Evolutionary conservation across 2,888 invertebrate species (phyloP).

Genomic region (Nomada fucata): DNA sequence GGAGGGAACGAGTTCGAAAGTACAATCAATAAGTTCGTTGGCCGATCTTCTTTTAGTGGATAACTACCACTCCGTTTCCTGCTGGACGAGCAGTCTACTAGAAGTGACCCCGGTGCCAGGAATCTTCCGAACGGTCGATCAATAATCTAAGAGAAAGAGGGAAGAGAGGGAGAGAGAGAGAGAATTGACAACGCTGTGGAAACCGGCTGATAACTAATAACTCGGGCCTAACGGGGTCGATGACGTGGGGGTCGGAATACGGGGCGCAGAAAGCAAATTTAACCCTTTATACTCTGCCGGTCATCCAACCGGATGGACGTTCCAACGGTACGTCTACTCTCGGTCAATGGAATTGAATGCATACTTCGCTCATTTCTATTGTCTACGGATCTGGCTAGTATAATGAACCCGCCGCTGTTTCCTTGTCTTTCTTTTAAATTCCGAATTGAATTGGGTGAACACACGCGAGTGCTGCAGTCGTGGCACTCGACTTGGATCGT

Average conservation of each 20-base stretch:
- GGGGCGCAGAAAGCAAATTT: slow-evolving; percentile 48
- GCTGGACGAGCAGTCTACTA: slow-evolving; percentile 70
- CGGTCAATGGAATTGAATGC: slow-evolving; percentile 31
- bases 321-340: slow-evolving; percentile 16
- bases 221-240: slow-evolving; percentile 44
- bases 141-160: slow-evolving; percentile 62
- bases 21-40: slow-evolving; percentile 74
- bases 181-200: slow-evolving; percentile 57
- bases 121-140: slow-evolving; percentile 73
- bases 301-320: background rate
- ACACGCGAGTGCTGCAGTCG: too few species aligned
- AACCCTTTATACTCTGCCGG: slow-evolving; percentile 22
- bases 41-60: slow-evolving; percentile 70
- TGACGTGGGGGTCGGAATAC: background rate
- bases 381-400: slow-evolving; percentile 1
- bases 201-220: slow-evolving; percentile 62
- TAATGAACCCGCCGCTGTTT: slow-evolving; percentile 12
- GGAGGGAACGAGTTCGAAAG: slow-evolving; percentile 66
- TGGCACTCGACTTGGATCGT: too few species aligned
- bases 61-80: slow-evolving; percentile 71
- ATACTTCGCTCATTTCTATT: slow-evolving; percentile 27
- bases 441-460: background rate
- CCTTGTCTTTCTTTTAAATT: slow-evolving; percentile 24
- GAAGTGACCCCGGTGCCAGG: slow-evolving; percentile 72
- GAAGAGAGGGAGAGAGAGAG: slow-evolving; percentile 47